phyloP scores from a whole-genome alignment of 2,888 invertebrate genomes.

The Lasioglossum zephyrum region DNA sequence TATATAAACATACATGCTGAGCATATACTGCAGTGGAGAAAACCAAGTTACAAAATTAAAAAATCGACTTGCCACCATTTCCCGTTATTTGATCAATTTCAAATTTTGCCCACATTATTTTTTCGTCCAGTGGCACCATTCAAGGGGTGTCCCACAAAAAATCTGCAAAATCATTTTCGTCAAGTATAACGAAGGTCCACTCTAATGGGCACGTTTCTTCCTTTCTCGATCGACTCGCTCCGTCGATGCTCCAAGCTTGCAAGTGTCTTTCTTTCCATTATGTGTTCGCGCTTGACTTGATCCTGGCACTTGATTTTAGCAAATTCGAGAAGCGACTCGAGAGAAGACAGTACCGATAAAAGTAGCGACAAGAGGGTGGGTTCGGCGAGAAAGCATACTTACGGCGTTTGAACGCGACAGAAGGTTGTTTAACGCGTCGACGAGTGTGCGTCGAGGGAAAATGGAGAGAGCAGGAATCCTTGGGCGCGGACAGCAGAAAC shows the following conservation, averaged over 20 bases:
- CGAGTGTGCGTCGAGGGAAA: neutral
- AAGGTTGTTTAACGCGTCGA: neutral
- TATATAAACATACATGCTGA: too few relatives aligned
- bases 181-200: too few relatives aligned
- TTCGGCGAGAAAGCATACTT: neutral
- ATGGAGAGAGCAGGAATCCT: slow-evolving; percentile 7
- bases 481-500: slow-evolving; percentile 16
- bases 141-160: too few relatives aligned
- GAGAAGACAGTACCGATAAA: neutral
- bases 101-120: too few relatives aligned
- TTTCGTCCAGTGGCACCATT: too few relatives aligned
- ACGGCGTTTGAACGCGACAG: neutral
- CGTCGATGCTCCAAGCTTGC: neutral
- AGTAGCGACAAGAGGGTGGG: neutral
- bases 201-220: neutral
- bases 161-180: too few relatives aligned
- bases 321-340: neutral
- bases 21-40: too few relatives aligned
- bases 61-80: too few relatives aligned
- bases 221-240: neutral
- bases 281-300: neutral
- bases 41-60: too few relatives aligned
- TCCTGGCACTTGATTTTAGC: neutral
- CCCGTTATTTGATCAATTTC: too few relatives aligned
- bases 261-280: neutral